Percentiles rank a stretch among this genome's conserved stretches.
Conservation (phyloP, 2,797 vertebrate genomes). For the Lemur catta region DNA sequence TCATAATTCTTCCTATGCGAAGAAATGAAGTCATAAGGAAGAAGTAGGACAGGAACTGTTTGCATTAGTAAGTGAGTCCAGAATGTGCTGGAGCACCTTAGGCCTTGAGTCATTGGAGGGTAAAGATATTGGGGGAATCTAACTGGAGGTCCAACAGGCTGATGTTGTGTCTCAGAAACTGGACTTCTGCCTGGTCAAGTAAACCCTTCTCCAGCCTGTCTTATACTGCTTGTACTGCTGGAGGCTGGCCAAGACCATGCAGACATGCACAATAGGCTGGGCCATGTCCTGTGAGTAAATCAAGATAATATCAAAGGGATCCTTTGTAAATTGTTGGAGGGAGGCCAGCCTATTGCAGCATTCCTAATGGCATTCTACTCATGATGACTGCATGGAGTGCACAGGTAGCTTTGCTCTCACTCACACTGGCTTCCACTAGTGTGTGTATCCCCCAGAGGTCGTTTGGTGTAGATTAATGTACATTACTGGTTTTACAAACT, state of each 20-base stretch:
- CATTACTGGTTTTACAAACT: slow-evolving; percentile 3
- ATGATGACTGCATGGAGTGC: neutral
- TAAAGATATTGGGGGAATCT: neutral
- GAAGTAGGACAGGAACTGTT: neutral
- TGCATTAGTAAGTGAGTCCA: neutral
- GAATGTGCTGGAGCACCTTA: neutral
- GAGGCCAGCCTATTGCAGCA: neutral
- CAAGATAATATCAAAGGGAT: slow-evolving; percentile 20
- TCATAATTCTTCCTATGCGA: neutral
- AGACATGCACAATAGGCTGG: neutral
- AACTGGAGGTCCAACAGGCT: neutral
- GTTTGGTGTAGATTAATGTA: neutral
- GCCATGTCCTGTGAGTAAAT: neutral
- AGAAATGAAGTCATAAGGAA: neutral
- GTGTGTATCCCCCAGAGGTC: neutral
- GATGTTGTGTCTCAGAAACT: neutral
- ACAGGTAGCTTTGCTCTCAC: neutral
- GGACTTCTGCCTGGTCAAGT: neutral
- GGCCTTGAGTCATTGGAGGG: neutral
- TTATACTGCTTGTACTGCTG: neutral
- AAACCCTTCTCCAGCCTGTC: neutral
- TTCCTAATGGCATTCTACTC: neutral
- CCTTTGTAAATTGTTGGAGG: neutral
- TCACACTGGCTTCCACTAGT: neutral
- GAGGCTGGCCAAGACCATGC: neutral